These are phyloP conservation scores for Drosophila anceps DNA, from an alignment of 2,888 invertebrate genomes.

Conservation along the genomic window DNA sequence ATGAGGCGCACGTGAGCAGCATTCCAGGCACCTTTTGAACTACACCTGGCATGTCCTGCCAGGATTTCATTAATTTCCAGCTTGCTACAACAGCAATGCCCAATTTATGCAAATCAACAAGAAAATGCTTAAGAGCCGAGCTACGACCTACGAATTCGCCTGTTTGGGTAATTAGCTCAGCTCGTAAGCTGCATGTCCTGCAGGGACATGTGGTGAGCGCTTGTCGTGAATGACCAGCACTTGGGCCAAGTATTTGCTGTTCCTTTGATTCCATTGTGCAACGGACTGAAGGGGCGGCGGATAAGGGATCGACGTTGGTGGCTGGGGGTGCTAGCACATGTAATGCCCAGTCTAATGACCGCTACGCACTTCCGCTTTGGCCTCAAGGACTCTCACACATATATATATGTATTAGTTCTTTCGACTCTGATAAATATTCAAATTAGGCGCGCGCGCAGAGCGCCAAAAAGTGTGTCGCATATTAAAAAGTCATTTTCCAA, in stretches of 20 bases:
- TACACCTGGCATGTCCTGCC: slow-evolving; percentile 30
- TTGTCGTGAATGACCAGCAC: slow-evolving; percentile 47
- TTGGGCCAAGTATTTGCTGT: slow-evolving; percentile 47
- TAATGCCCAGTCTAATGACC: slow-evolving; percentile 71
- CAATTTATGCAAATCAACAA: slow-evolving; percentile 70
- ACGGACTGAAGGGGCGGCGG: neutral
- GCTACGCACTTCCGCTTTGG: slow-evolving; percentile 71
- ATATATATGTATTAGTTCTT: slow-evolving; percentile 22
- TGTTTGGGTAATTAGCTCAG: slow-evolving; percentile 61
- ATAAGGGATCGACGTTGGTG: neutral
- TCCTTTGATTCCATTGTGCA: slow-evolving; percentile 59
- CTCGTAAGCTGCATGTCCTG: slow-evolving; percentile 37
- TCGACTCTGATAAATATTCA: slow-evolving; percentile 69
- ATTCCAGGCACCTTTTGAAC: slow-evolving; percentile 19
- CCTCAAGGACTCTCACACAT: slow-evolving; percentile 59
- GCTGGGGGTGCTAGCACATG: slow-evolving; percentile 48
- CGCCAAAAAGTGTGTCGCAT: slow-evolving; percentile 72
- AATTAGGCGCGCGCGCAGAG: slow-evolving; percentile 47
- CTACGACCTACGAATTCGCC: neutral
- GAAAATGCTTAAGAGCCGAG: slow-evolving; percentile 33
- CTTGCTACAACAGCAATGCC: slow-evolving; percentile 22
- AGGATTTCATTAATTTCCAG: slow-evolving; percentile 61
- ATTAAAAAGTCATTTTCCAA: slow-evolving; percentile 84
- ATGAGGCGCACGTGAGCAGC: slow-evolving; percentile 23
- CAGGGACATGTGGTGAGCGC: slow-evolving; percentile 57